Evolutionary conservation across 2,888 invertebrate genomes (phyloP).

Genomic region (Amaurobius ferox): DNA sequence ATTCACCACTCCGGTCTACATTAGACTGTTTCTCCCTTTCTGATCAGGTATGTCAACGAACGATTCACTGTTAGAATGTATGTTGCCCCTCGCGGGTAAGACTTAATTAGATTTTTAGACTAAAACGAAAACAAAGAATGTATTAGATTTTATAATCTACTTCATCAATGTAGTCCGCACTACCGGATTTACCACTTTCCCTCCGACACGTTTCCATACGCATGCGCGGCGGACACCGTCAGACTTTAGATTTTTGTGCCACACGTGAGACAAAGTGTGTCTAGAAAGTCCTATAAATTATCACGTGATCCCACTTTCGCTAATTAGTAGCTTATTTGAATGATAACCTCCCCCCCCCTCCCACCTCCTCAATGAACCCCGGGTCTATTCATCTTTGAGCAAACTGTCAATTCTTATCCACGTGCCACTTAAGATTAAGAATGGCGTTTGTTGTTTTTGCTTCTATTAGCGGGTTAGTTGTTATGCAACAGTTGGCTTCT

Average conservation of each 20-base stretch:
- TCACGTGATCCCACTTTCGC: background rate
- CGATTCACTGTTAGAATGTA: too few relatives aligned
- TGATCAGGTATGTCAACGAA: too few relatives aligned
- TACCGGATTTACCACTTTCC: too few relatives aligned
- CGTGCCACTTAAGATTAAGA: background rate
- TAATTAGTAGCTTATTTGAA: background rate
- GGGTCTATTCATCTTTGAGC: background rate
- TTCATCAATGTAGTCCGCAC: too few relatives aligned
- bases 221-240: too few relatives aligned
- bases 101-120: too few relatives aligned
- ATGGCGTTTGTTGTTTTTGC: background rate
- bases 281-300: background rate
- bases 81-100: too few relatives aligned
- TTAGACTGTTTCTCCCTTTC: too few relatives aligned
- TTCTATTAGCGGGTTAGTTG: background rate
- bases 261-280: background rate
- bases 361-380: background rate
- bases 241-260: too few relatives aligned
- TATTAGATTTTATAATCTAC: too few relatives aligned
- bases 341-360: background rate
- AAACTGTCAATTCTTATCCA: background rate
- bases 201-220: background rate
- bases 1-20: too few relatives aligned
- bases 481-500: background rate
- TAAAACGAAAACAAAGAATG: too few relatives aligned